Base-by-base conservation (phyloP, 2,797 vertebrate genomes). In the Taeniopygia guttata region DNA sequence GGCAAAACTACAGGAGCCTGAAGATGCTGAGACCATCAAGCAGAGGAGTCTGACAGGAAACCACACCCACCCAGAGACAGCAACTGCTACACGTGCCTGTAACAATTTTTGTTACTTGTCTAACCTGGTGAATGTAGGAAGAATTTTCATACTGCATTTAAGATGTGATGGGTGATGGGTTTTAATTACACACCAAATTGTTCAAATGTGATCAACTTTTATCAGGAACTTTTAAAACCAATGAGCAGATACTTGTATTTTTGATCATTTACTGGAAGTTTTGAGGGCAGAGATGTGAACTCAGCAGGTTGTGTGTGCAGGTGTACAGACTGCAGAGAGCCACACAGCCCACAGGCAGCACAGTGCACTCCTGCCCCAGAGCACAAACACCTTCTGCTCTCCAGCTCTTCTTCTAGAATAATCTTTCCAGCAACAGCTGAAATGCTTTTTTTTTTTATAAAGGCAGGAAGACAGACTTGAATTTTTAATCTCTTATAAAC, bases 101-200 rank as follows among this genome's bases (percentile, higher is more conserved):
- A 49, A 69, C 22, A 16, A 34, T 9, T 70, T 43, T 20, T 54
- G 34, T 22, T 51, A 29, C 34, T 69, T 55, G 19, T 34, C 55
- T 69, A 40, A 67, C 16, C 14, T 76, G 23, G 29, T 0, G 0
- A 60, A 42, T 16, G 38, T 0, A 77, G 25, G 5, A 38, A 38
- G 36, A 80, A 59, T 85, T 12, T 52, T 15, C 42, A 7, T 13
- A 6, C 9, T 27, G 42, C 29, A 52, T 19, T 67, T 64, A 76
- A 62, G 22, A 51, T 11, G 7, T 5, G 12, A 49, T 36, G 7
- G 1, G 29, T 22, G 8, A 46, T 26, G 5, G 0, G 27, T 23
- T 83, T 82, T 36, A 78, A 49, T 25, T 15, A 46, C 10, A 69
- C 13, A 34, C 16, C 10, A 62, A 68, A 48, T 34, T 26, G 42